phyloP scores from a whole-genome alignment of 2,113 vertebrate genomes.

The Oncorhynchus mykiss region DNA sequence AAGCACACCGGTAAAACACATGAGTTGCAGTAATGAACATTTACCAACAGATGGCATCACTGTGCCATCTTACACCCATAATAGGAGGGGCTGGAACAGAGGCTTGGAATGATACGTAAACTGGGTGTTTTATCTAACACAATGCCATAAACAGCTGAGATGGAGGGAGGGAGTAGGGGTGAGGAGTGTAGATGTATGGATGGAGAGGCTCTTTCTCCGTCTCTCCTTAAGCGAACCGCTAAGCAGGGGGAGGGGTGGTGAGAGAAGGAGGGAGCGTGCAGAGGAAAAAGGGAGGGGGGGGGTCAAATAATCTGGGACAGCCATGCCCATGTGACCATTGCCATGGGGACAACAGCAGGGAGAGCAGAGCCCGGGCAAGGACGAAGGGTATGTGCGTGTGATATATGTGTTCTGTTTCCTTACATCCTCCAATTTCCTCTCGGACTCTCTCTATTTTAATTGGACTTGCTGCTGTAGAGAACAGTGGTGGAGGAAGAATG shows the following conservation, averaged over 20 bases:
- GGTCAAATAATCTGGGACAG: constrained; percentile 58
- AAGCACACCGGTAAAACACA: too few relatives aligned
- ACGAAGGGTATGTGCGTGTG: neutral
- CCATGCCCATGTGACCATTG: constrained; percentile 48
- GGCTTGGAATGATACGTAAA: too few relatives aligned
- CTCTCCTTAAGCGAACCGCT: neutral
- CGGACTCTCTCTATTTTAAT: neutral
- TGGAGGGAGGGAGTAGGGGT: neutral
- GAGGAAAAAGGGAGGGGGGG: constrained; percentile 20
- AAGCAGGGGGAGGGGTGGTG: neutral
- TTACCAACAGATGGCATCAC: too few relatives aligned
- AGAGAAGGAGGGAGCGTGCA: too few relatives aligned
- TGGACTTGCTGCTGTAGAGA: neutral
- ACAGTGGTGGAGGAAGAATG: neutral
- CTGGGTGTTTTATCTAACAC: constrained; percentile 9
- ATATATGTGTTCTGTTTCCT: neutral
- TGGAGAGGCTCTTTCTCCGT: neutral
- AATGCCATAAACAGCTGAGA: constrained; percentile 4
- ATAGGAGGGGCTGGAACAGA: too few relatives aligned
- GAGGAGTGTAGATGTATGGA: neutral
- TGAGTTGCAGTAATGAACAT: too few relatives aligned
- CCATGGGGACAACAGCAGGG: constrained; percentile 52
- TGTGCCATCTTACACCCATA: too few relatives aligned
- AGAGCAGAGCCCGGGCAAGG: constrained; percentile 9
- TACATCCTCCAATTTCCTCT: neutral